Conservation (phyloP, 2,797 vertebrate genomes). For the Micropoecilia bifurca region DNA sequence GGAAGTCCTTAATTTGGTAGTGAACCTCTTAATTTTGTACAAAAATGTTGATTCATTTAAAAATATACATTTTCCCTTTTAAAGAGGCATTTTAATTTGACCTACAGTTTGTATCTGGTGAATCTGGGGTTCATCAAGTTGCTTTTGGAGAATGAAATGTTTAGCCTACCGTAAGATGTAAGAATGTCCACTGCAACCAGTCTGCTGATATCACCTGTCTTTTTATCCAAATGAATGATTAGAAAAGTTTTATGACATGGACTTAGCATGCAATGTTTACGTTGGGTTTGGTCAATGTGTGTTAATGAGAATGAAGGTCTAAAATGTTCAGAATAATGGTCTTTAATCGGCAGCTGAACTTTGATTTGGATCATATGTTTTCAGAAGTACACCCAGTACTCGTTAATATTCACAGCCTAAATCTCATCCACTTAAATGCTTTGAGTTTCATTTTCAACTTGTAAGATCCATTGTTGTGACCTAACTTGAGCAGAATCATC, state of each 20-base stretch:
- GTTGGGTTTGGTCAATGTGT: slow-evolving; percentile 8
- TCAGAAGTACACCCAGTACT: slow-evolving; percentile 35
- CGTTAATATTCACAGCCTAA: slow-evolving; percentile 45
- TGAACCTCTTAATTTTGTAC: background rate
- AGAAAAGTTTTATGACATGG: background rate
- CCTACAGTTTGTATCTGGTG: background rate
- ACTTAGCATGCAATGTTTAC: background rate
- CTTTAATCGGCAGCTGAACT: background rate
- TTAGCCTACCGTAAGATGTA: background rate
- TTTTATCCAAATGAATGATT: background rate
- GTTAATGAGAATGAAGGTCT: background rate
- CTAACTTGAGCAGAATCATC: background rate
- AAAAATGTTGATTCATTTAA: background rate
- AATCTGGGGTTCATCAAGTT: background rate
- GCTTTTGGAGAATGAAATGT: background rate
- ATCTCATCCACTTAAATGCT: slow-evolving; percentile 30
- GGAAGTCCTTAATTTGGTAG: background rate
- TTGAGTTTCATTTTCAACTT: slow-evolving; percentile 34
- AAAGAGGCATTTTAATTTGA: slow-evolving; percentile 8
- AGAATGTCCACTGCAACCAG: background rate
- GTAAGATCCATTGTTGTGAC: slow-evolving; percentile 15
- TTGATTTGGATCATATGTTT: slow-evolving; percentile 37
- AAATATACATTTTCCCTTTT: slow-evolving; percentile 43
- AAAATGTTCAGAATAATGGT: background rate
- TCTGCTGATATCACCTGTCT: background rate